Percentiles rank a stretch among this genome's conserved stretches.
phyloP scores from a whole-genome alignment of 2,113 vertebrate species.

The Erpornis zantholeuca region DNA sequence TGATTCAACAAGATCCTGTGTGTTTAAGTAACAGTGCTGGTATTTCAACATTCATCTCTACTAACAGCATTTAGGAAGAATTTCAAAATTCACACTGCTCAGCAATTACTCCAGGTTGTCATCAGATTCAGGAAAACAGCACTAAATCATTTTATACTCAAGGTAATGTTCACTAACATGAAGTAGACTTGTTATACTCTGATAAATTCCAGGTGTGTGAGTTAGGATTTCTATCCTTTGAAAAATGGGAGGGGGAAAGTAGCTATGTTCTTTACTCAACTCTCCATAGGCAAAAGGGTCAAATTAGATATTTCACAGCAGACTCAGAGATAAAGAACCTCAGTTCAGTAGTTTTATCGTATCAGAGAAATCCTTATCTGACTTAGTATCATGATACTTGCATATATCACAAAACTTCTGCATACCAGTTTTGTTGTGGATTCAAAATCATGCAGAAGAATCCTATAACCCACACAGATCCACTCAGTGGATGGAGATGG shows the following conservation, averaged over 20 bases:
- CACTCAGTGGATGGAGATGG: neutral
- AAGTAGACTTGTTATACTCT: neutral
- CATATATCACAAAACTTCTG: neutral
- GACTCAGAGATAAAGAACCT: neutral
- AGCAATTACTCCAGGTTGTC: slow-evolving; percentile 13
- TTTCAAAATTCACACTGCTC: slow-evolving; percentile 15
- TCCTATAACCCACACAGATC: neutral
- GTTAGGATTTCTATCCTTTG: neutral
- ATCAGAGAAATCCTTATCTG: neutral
- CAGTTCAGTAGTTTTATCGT: neutral
- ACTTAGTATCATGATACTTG: neutral
- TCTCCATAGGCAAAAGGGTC: neutral
- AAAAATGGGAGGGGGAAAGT: neutral
- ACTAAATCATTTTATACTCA: neutral
- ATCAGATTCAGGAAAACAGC: slow-evolving; percentile 2
- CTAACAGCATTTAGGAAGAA: neutral
- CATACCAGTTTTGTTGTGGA: neutral
- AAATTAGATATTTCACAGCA: neutral
- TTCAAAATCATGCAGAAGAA: neutral
- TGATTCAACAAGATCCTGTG: neutral
- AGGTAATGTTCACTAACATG: neutral
- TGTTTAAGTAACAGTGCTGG: neutral
- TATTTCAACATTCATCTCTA: slow-evolving; percentile 3
- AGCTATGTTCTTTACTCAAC: neutral
- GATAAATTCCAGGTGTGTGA: slow-evolving; percentile 7